Evolutionary conservation across 2,888 invertebrate species (phyloP).

Genomic region (Macropis europaea): DNA sequence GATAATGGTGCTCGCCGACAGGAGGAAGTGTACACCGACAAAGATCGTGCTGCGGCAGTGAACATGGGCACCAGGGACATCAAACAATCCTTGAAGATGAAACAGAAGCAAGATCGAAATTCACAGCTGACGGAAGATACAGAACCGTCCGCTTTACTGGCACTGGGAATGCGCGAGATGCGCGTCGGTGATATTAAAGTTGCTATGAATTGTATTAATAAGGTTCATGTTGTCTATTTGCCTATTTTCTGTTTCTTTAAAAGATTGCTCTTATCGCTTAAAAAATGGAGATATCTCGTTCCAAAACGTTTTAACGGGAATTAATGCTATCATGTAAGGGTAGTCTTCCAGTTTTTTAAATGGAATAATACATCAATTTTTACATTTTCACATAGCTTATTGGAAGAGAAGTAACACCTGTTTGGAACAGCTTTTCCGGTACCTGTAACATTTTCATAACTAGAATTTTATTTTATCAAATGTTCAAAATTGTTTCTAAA

Average conservation of each 20-base stretch:
- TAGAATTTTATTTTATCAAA: no score
- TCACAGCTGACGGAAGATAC: conserved; percentile 89
- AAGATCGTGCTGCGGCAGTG: conserved; percentile 94
- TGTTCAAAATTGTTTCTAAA: no score
- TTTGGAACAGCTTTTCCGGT: no score
- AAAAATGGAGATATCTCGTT: no score
- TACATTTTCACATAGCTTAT: no score
- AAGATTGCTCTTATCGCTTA: no score
- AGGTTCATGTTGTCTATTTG: conserved; percentile 82
- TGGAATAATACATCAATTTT: no score
- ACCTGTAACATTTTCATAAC: no score
- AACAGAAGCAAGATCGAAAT: conserved; percentile 89
- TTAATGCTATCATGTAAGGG: no score
- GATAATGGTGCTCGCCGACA: conserved; percentile 69
- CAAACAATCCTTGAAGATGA: conserved; percentile 90
- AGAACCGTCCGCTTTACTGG: conserved; percentile 88
- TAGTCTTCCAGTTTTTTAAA: no score
- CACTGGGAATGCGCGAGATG: conserved; percentile 89
- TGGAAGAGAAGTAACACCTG: no score
- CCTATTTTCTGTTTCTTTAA: background rate
- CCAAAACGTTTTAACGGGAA: no score
- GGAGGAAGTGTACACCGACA: conserved; percentile 93
- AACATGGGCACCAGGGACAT: conserved; percentile 93
- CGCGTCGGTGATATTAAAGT: conserved; percentile 87
- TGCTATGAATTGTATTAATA: conserved; percentile 88